Evolutionary conservation across 1,140 invertebrate genomes (phyloP), one percentile per base, ranked within the genome.

Genomic region (Halesus radiatus): DNA sequence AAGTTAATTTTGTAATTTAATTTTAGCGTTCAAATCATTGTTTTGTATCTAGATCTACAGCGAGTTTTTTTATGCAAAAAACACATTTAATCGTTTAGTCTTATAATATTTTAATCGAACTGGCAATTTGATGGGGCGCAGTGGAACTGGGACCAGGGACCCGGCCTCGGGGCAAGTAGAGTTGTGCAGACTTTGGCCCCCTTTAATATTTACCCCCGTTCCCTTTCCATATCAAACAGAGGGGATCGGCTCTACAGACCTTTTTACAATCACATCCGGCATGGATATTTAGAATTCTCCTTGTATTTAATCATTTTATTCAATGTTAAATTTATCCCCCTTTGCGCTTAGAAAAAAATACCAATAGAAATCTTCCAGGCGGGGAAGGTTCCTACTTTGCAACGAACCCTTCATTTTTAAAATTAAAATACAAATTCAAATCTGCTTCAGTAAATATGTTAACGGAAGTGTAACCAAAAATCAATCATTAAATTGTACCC

Each of bases 261-360:
- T 60, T 60, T 60, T 60, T 60, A 60, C 56, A 60, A 60, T 60
- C 10, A 60, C 56, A 60, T 60, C 56, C 56, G n/a, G 16, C 56
- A 1, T 23, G 56, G 10, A 60, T 22, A 56, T n/a, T 23, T 20
- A 60, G 56, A 23, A 60, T 60, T 60, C 18, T 60, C 6, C 54
- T 56, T 20, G 56, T 60, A 60, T 60, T 20, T 60, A 20, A 60
- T 60, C 18, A 60, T 22, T 5, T 56, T 56, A 56, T 18, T 18
- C 54, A 23, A 18, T 23, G 18, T 15, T 60, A 3, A 60, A 23
- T 60, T 60, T 60, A 60, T 22, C 18, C 16, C 18, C 18, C 16
- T 60, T 22, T 22, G 10, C 8, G 37, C 7, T 45, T 45, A 45
- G 7, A 37, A 45, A 45, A n/a, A 45, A 13, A 45, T 45, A 13